These are phyloP conservation scores for Drosophila austrosaltans DNA, from an alignment of 2,888 invertebrate genomes.

Conservation along the genomic window DNA sequence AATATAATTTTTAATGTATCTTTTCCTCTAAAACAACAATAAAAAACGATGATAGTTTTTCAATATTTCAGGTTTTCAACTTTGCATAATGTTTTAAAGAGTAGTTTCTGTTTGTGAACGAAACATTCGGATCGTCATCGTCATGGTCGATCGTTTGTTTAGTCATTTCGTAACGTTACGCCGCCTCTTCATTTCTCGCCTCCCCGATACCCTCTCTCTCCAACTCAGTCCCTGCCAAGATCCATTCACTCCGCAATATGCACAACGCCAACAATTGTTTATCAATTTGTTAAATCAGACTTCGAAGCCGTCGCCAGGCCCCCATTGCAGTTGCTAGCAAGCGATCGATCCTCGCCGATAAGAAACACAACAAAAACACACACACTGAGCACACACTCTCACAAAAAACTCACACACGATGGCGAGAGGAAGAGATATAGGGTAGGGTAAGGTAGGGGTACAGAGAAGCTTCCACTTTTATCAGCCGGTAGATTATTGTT, in stretches of 20 bases:
- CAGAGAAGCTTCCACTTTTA: slow-evolving; percentile 51
- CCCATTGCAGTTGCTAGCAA: slow-evolving; percentile 66
- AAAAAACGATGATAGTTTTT: background rate
- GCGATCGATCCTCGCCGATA: slow-evolving; percentile 78
- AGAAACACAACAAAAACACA: slow-evolving; percentile 57
- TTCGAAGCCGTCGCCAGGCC: slow-evolving; percentile 56
- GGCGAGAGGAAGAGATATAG: slow-evolving; percentile 3
- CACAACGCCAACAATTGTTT: slow-evolving; percentile 79
- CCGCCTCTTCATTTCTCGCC: slow-evolving; percentile 43
- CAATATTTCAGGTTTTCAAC: slow-evolving; percentile 8
- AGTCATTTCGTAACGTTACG: slow-evolving; percentile 76
- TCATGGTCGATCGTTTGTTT: slow-evolving; percentile 75
- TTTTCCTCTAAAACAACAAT: background rate
- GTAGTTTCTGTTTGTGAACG: slow-evolving; percentile 29
- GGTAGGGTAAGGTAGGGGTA: background rate
- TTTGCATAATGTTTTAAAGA: slow-evolving; percentile 19
- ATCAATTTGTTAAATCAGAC: slow-evolving; percentile 79
- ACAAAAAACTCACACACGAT: slow-evolving; percentile 9
- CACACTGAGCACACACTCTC: background rate
- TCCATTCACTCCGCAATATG: slow-evolving; percentile 29
- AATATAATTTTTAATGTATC: background rate
- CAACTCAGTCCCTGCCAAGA: slow-evolving; percentile 10
- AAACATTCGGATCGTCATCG: slow-evolving; percentile 34
- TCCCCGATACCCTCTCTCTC: slow-evolving; percentile 1
- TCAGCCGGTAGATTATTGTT: slow-evolving; percentile 77